Conservation (phyloP, 2,113 vertebrate genomes). For the Stegostoma tigrinum region DNA sequence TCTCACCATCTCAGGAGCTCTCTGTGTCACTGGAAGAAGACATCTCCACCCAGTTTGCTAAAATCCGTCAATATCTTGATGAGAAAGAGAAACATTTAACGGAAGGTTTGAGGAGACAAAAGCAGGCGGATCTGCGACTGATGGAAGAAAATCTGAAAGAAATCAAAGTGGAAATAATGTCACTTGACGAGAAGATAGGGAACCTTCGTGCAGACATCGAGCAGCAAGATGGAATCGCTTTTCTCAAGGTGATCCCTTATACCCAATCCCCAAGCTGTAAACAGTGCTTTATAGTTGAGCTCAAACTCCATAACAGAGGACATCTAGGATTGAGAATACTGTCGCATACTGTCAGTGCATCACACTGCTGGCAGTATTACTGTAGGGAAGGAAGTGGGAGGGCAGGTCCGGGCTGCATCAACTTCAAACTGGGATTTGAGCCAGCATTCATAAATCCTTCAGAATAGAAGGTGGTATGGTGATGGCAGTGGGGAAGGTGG, state of each 20-base stretch:
- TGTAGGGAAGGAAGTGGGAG: background rate
- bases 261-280: background rate
- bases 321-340: background rate
- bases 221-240: background rate
- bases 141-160: background rate
- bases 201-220: background rate
- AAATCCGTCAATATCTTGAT: background rate
- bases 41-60: background rate
- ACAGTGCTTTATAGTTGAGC: background rate
- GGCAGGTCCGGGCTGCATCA: background rate
- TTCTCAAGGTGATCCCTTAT: background rate
- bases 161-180: background rate
- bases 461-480: background rate
- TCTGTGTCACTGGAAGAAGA: background rate
- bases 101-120: background rate
- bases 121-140: background rate
- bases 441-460: background rate
- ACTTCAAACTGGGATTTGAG: background rate
- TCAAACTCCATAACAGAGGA: background rate
- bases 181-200: background rate
- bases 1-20: background rate
- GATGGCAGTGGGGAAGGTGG: too few species aligned
- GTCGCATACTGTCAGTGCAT: background rate
- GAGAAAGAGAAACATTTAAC: background rate
- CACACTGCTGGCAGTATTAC: background rate